A percentile compares a stretch with the other conserved stretches of the same genome.
phyloP scores from a whole-genome alignment of 2,113 vertebrate species.

The Eublepharis macularius region DNA sequence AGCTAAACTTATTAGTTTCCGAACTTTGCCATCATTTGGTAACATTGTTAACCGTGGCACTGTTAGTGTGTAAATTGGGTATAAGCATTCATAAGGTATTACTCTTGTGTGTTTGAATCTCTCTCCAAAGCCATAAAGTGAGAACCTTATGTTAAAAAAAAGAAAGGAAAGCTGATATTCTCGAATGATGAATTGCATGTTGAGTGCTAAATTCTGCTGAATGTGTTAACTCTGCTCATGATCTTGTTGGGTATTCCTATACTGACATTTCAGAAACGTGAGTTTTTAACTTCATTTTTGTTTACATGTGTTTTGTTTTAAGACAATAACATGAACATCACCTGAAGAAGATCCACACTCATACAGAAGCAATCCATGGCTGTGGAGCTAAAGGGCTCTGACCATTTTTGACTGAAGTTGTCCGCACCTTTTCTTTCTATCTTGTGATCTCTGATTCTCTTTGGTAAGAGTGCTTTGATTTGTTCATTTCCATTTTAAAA shows the following conservation, averaged over 20 bases:
- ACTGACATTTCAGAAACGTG: background rate
- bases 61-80: background rate
- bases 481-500: background rate
- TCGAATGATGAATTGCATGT: background rate
- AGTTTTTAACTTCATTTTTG: background rate
- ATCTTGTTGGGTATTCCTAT: background rate
- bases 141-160: background rate
- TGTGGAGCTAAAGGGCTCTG: background rate
- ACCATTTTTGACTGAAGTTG: background rate
- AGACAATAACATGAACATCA: background rate
- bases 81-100: background rate
- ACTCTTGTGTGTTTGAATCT: background rate
- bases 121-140: background rate
- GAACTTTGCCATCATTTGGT: background rate
- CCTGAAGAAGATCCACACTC: accelerated
- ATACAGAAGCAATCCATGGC: background rate
- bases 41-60: background rate
- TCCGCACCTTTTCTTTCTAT: background rate
- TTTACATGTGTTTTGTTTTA: background rate
- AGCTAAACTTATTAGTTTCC: background rate
- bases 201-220: background rate
- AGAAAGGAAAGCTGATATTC: background rate
- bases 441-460: background rate
- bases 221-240: background rate
- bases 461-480: background rate